Evolutionary conservation across 2,888 invertebrate genomes (phyloP).

Genomic region (Cheilosia soror): DNA sequence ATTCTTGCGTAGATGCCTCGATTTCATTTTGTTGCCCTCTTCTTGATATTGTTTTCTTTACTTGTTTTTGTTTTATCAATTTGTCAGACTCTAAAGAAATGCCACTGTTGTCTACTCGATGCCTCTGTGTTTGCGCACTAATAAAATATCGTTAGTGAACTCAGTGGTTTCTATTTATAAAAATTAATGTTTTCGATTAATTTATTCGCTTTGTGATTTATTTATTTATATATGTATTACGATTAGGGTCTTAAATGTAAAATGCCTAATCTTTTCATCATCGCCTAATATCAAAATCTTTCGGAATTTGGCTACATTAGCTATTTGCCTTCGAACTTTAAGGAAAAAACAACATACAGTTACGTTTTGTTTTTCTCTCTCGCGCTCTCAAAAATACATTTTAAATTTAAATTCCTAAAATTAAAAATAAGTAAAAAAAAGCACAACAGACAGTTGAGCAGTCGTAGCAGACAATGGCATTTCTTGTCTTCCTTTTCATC

Average conservation of each 20-base stretch:
- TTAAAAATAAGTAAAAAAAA: constrained; percentile 21
- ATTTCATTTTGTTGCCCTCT: constrained; percentile 47
- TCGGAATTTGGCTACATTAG: constrained; percentile 24
- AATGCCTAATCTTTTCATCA: not conserved
- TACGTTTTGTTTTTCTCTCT: not conserved
- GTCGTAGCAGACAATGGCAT: constrained; percentile 61
- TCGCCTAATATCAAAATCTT: not conserved
- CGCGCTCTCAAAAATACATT: constrained; percentile 35
- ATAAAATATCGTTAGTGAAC: constrained; percentile 61
- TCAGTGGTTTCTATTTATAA: constrained; percentile 67
- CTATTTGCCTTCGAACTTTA: constrained; percentile 32
- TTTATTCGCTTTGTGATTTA: constrained; percentile 50
- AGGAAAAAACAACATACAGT: not conserved
- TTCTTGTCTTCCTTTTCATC: constrained; percentile 23
- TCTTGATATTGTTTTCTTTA: constrained; percentile 27
- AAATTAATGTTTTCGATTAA: constrained; percentile 41
- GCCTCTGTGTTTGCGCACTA: constrained; percentile 43
- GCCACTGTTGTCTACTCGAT: constrained; percentile 9
- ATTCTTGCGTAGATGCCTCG: constrained; percentile 72
- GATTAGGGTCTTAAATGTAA: not conserved
- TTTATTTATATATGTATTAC: constrained; percentile 6
- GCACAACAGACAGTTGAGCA: constrained; percentile 29
- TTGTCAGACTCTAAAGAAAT: constrained; percentile 54
- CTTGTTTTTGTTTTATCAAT: constrained; percentile 49
- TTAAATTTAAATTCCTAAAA: constrained; percentile 54